Percentiles rank a stretch among this genome's conserved stretches.
Evolutionary conservation across 2,113 vertebrate genomes (phyloP).

Genomic region (Microtus richardsoni): DNA sequence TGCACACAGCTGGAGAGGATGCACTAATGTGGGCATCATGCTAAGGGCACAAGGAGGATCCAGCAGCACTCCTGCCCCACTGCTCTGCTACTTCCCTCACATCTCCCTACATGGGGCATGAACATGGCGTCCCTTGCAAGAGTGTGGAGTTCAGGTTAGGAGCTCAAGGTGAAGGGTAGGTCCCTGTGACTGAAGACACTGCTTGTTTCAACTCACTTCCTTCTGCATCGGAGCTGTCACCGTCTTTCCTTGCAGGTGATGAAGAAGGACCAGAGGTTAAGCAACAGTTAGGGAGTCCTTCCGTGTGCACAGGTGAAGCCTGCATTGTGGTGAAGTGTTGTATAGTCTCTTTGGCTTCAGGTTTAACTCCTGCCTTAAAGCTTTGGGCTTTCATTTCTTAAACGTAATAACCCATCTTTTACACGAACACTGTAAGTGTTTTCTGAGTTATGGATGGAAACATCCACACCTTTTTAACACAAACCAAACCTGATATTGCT

Average conservation of each 20-base stretch:
- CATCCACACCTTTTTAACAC: rapidly evolving
- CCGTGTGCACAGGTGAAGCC: background rate
- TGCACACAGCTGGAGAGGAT: slow-evolving; percentile 69
- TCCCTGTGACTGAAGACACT: slow-evolving; percentile 81
- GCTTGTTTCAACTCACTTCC: slow-evolving; percentile 61
- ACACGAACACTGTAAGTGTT: background rate
- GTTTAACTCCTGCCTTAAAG: background rate
- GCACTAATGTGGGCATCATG: background rate
- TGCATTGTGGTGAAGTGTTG: background rate
- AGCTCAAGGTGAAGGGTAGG: slow-evolving; percentile 83
- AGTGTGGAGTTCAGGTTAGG: slow-evolving; percentile 86
- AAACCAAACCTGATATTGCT: rapidly evolving
- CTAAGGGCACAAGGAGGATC: slow-evolving; percentile 34
- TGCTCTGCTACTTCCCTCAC: slow-evolving; percentile 66
- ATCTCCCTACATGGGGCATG: slow-evolving; percentile 67
- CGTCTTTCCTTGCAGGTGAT: slow-evolving; percentile 73
- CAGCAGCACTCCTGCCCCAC: slow-evolving; percentile 59
- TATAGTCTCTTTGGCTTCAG: background rate
- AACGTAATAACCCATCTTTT: background rate
- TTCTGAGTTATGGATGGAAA: background rate
- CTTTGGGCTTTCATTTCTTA: background rate
- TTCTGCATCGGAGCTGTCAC: slow-evolving; percentile 68
- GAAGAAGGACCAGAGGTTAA: slow-evolving; percentile 71
- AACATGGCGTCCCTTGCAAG: slow-evolving; percentile 82
- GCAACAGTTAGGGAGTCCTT: background rate